Percentiles rank a stretch among this genome's conserved stretches.
phyloP scores from a whole-genome alignment of 2,888 invertebrate species.

The Coelopa pilipes region DNA sequence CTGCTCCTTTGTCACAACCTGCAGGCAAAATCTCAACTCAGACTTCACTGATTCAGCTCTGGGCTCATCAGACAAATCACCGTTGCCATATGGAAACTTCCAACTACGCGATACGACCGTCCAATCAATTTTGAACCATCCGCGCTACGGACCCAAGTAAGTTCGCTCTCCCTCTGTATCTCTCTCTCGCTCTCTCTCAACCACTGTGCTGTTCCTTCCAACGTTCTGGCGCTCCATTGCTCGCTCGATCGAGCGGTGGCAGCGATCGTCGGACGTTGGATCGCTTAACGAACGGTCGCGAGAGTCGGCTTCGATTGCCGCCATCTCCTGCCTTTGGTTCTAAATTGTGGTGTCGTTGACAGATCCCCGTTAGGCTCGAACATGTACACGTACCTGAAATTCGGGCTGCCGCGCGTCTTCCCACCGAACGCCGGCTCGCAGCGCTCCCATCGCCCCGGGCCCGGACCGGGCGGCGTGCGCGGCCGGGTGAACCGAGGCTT shows the following conservation, averaged over 20 bases:
- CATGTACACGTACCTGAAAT: constrained; percentile 94
- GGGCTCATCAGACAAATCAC: constrained; percentile 92
- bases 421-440: constrained; percentile 84
- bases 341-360: constrained; percentile 31
- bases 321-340: constrained; percentile 1
- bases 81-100: constrained; percentile 93
- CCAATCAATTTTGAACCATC: constrained; percentile 85
- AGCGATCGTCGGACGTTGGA: background rate
- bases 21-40: constrained; percentile 92
- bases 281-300: too few relatives aligned
- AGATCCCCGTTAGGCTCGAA: constrained; percentile 89
- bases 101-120: constrained; percentile 92
- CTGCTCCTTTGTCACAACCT: constrained; percentile 35
- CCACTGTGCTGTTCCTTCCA: background rate
- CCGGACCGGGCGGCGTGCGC: constrained; percentile 63
- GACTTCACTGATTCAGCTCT: constrained; percentile 95
- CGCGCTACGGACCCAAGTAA: constrained; percentile 90
- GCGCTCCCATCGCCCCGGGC: constrained; percentile 70
- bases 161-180: constrained; percentile 53
- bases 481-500: constrained; percentile 70
- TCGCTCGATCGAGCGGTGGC: constrained; percentile 4
- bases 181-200: background rate
- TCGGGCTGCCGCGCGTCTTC: constrained; percentile 90
- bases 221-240: background rate
- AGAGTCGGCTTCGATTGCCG: too few relatives aligned